Base-by-base conservation (phyloP, 2,888 invertebrate genomes). In the Apodemia hepburni region DNA sequence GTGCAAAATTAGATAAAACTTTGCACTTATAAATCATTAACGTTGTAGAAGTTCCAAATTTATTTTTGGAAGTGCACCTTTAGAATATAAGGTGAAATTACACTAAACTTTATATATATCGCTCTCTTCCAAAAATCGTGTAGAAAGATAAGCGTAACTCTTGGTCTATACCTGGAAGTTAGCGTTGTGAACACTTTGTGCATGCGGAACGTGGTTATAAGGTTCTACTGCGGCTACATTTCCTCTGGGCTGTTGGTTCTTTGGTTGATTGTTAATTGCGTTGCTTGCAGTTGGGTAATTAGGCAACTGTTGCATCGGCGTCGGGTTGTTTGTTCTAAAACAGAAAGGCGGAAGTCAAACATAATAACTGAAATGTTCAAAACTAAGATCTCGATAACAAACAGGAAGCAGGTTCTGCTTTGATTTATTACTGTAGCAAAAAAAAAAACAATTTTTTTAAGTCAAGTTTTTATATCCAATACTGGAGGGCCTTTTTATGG, bases 191-290 rank as follows among this genome's bases (percentile, higher is more conserved):
- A 90, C 81, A 69, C 92, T 92, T 68, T 92, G 92, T 47, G 93
- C 92, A 68, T 94, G 93, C 62, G 97, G 97, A 75, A 97, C 95
- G 75, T 97, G 97, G 75, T 97, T 96, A 81, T 96, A 97, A 4
- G 97, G 97, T 79, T 97, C 97, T 47, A 97, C 96, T 58, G 97
- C 97, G 18, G 97, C 97, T 66, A 97, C 95, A 84, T 97, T 97
- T 62, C 96, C 96, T 60, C 96, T 92, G 8, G 94, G 90, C 71
- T 93, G 92, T 76, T 85, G 92, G 76, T 84, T 87, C 86, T 87
- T 88, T 84, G 85, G 89, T 85, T 88, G 91, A 75, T 76, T 84
- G 70, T 75, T 84, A 63, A 77, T 80, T 68, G 77, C 81, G 64
- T 75, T 78, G 68, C 70, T 80, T 60, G 83, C 79, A 62, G 85